Percentiles rank a stretch among this genome's conserved stretches.
phyloP scores from a whole-genome alignment of 2,113 vertebrate species.

The Mus spicilegus region DNA sequence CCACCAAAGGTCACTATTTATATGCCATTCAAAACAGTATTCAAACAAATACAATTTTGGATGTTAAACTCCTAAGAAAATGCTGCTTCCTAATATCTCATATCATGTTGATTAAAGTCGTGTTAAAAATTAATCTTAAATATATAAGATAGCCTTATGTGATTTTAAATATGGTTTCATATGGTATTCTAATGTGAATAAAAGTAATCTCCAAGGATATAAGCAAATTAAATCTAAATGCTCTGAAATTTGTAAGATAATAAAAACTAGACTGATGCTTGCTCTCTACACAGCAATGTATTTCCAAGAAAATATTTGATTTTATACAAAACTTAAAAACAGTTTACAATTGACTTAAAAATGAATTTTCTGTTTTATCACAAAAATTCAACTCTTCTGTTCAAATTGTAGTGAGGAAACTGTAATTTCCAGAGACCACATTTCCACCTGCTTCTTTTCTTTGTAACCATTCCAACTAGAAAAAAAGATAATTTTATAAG shows the following conservation, averaged over 20 bases:
- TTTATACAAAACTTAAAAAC: not conserved
- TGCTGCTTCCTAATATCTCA: not conserved
- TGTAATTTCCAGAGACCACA: not conserved
- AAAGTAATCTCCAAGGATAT: not conserved
- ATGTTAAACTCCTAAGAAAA: not conserved
- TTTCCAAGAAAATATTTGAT: slow-evolving; percentile 8
- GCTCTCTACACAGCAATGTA: not conserved
- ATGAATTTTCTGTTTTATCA: slow-evolving; percentile 37
- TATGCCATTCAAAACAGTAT: not conserved
- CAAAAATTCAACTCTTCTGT: not conserved
- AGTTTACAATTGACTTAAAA: not conserved
- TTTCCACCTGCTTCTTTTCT: not conserved
- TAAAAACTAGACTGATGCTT: not conserved
- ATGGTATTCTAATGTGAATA: not conserved
- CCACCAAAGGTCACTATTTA: not conserved
- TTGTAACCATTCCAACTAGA: not conserved
- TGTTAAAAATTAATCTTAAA: not conserved
- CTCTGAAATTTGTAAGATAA: not conserved
- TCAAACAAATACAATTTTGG: not conserved
- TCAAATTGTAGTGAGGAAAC: not conserved
- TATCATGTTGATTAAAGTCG: not conserved
- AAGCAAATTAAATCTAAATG: not conserved
- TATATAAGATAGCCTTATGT: not conserved
- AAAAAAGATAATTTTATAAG: not conserved
- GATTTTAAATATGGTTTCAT: not conserved